A percentile compares a stretch with the other conserved stretches of the same genome.
Evolutionary conservation across 92 coral and sea anemone genomes (phyloP).

Genomic region (Diadumene lineata): DNA sequence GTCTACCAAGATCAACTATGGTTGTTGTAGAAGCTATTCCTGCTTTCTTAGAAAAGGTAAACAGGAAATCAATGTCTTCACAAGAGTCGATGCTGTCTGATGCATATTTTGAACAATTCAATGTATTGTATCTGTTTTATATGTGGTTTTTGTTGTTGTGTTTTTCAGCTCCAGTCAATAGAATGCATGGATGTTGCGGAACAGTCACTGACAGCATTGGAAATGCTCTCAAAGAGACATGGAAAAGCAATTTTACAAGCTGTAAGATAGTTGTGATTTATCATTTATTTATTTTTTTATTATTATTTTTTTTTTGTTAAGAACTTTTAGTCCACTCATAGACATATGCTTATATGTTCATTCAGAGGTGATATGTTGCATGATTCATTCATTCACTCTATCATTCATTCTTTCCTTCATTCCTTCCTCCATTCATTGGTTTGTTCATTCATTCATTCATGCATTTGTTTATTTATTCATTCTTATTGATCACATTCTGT

Average conservation of each 20-base stretch:
- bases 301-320: too few species aligned
- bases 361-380: too few species aligned
- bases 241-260: conserved; percentile 97
- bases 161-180: conserved; percentile 83
- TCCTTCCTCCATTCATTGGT: too few species aligned
- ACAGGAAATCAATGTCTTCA: not conserved
- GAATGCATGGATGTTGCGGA: conserved; percentile 99
- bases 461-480: not conserved
- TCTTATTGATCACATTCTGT: not conserved
- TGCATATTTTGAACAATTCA: too few species aligned
- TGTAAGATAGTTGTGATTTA: conserved; percentile 61
- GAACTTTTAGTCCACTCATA: not conserved
- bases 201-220: conserved; percentile 93
- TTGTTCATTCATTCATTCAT: too few species aligned
- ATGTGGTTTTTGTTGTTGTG: too few species aligned
- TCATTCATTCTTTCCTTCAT: too few species aligned
- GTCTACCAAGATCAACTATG: conserved; percentile 96
- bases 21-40: conserved; percentile 98
- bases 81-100: too few species aligned
- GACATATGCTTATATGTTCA: not conserved
- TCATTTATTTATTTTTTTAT: not conserved
- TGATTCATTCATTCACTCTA: too few species aligned
- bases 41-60: conserved; percentile 91
- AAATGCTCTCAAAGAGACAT: conserved; percentile 97
- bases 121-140: too few species aligned